phyloP scores from a whole-genome alignment of 2,888 invertebrate genomes.

The Trissolcus japonicus region DNA sequence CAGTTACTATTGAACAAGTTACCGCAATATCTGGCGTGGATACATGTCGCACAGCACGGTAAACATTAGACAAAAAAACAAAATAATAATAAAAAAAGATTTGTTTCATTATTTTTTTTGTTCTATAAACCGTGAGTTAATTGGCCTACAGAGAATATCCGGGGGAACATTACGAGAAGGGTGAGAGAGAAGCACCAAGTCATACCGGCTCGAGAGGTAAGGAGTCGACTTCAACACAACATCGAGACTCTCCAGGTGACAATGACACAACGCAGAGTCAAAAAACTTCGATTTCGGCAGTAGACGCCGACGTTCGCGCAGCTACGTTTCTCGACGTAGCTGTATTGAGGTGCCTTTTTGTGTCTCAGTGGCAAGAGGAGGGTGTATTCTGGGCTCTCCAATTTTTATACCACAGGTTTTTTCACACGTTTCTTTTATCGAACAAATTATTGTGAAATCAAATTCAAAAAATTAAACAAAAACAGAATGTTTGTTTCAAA shows the following conservation, averaged over 20 bases:
- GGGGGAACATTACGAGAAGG: conserved; percentile 39
- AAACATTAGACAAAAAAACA: conserved; percentile 26
- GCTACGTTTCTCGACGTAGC: conserved; percentile 98
- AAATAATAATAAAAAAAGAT: no score
- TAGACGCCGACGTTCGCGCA: conserved; percentile 81
- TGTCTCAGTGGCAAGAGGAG: conserved; percentile 98
- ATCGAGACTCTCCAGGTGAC: conserved; percentile 48
- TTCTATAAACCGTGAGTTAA: neutral
- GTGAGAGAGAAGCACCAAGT: conserved; percentile 28
- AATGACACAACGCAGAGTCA: conserved; percentile 52
- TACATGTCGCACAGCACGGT: conserved; percentile 61
- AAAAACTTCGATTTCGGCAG: conserved; percentile 62
- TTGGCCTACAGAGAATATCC: conserved; percentile 31
- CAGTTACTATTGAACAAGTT: conserved; percentile 77
- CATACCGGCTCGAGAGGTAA: conserved; percentile 19
- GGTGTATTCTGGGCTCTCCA: conserved; percentile 98
- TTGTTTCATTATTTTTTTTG: no score
- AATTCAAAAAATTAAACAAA: no score
- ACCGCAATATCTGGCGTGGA: conserved; percentile 76
- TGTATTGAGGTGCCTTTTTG: conserved; percentile 95
- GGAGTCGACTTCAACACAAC: conserved; percentile 34
- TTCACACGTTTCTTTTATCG: neutral
- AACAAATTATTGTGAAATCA: no score
- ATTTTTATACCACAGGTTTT: conserved; percentile 90
- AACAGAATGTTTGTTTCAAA: no score